These are phyloP conservation scores for Ferrisia virgata DNA, from an alignment of 2,888 invertebrate genomes.

Conservation along the genomic window DNA sequence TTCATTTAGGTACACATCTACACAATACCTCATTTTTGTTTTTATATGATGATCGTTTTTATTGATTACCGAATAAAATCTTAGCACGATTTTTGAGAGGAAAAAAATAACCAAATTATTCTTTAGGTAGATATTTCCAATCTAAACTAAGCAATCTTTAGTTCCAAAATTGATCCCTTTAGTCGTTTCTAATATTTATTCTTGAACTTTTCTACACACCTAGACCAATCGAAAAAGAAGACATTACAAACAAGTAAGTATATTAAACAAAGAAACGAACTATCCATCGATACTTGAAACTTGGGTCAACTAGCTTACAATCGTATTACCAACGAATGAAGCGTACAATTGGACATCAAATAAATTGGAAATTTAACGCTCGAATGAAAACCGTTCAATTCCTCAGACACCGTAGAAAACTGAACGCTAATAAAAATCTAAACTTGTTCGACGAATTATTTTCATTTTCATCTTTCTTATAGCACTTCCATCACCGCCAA, in stretches of 20 bases:
- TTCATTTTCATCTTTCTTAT: neutral
- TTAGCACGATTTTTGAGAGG: too few species aligned
- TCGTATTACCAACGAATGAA: slow-evolving; percentile 15
- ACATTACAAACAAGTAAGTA: neutral
- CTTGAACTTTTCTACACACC: too few species aligned
- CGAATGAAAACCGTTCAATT: neutral
- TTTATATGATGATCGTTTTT: too few species aligned
- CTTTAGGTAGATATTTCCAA: too few species aligned
- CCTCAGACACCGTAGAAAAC: neutral
- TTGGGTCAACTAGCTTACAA: neutral
- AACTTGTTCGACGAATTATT: neutral
- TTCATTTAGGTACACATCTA: too few species aligned
- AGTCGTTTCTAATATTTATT: too few species aligned
- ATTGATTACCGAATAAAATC: too few species aligned
- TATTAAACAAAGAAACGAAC: neutral
- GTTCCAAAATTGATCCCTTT: too few species aligned
- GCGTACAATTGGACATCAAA: slow-evolving; percentile 13
- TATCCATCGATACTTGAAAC: neutral
- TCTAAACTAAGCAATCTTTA: too few species aligned
- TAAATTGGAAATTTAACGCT: slow-evolving; percentile 24
- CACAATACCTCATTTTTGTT: too few species aligned
- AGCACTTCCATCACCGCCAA: neutral
- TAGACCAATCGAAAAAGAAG: neutral
- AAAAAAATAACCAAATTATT: too few species aligned
- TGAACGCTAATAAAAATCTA: neutral